A percentile compares a stretch with the other conserved stretches of the same genome.
These are phyloP conservation scores for Chiropotes sagulatus DNA, from an alignment of 2,797 vertebrate genomes.

Conservation along the genomic window DNA sequence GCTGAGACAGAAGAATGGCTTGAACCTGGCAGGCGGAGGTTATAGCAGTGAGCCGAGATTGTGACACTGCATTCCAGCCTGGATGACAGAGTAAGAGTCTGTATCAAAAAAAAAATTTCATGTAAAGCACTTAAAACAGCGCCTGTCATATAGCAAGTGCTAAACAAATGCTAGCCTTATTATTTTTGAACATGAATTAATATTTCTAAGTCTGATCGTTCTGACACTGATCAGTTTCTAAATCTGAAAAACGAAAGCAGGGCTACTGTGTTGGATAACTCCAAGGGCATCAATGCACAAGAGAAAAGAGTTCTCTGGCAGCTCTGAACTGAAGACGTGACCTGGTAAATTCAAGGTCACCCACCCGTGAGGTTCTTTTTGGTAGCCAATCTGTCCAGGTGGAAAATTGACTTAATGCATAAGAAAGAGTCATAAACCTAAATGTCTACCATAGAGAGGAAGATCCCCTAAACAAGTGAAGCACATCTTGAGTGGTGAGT, in stretches of 20 bases:
- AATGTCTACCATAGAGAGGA: not conserved
- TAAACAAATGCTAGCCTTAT: not conserved
- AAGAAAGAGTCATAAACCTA: not conserved
- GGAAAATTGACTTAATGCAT: not conserved
- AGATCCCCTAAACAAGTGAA: not conserved
- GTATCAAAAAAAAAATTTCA: not conserved
- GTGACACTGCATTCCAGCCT: too few species aligned
- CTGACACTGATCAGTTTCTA: not conserved
- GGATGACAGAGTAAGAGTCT: too few species aligned
- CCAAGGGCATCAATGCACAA: not conserved
- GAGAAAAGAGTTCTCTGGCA: not conserved
- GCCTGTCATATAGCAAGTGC: not conserved
- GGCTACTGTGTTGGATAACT: not conserved
- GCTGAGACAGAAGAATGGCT: too few species aligned
- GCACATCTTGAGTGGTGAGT: not conserved
- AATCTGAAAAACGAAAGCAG: constrained; percentile 29
- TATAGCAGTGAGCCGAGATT: too few species aligned
- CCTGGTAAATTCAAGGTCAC: not conserved
- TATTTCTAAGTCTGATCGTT: not conserved
- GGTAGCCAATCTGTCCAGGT: not conserved
- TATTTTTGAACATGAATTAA: constrained; percentile 35
- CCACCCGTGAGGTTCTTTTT: not conserved
- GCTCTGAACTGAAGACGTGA: not conserved
- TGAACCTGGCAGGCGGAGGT: too few species aligned
- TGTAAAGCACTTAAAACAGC: not conserved